Evolutionary conservation across 2,888 invertebrate species (phyloP).

Genomic region (Crioceris asparagi): DNA sequence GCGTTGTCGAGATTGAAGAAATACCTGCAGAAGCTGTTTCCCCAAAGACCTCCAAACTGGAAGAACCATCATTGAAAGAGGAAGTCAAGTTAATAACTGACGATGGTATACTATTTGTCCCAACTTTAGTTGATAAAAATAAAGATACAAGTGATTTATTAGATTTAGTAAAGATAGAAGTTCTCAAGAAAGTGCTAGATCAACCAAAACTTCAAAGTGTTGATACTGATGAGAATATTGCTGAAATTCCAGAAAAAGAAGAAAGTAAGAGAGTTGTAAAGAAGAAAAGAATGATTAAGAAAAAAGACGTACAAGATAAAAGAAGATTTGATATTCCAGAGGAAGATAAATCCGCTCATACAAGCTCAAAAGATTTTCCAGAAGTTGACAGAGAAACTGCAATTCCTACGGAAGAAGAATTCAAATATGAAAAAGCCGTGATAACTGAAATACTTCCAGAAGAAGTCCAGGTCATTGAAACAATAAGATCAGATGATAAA

Average conservation of each 20-base stretch:
- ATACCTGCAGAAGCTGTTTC: constrained; percentile 9
- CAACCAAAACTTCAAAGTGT: constrained; percentile 15
- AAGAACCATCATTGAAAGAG: constrained; percentile 14
- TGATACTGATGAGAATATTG: constrained; percentile 15
- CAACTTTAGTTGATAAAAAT: constrained; percentile 29
- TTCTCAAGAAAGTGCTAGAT: constrained; percentile 27
- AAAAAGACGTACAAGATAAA: too few species aligned
- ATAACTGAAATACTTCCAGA: constrained; percentile 28
- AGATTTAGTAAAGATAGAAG: constrained; percentile 28
- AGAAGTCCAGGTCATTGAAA: constrained; percentile 23
- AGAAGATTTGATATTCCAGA: constrained; percentile 15
- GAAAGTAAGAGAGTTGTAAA: constrained; percentile 23
- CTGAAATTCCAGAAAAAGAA: constrained; percentile 16
- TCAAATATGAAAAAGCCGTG: constrained; percentile 9
- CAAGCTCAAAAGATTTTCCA: constrained; percentile 13
- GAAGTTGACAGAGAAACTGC: constrained; percentile 7
- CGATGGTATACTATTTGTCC: constrained; percentile 23
- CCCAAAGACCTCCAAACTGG: constrained; percentile 16
- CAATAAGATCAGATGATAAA: constrained; percentile 18
- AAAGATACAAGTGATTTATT: constrained; percentile 27
- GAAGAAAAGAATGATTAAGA: constrained; percentile 36
- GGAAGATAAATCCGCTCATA: constrained; percentile 5
- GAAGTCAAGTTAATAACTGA: constrained; percentile 24
- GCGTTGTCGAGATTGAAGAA: constrained; percentile 17
- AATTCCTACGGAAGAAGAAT: not conserved